Evolutionary conservation across 37 sponge, comb jelly and placozoan species (phyloP).

Genomic region (Aphrocallistes beatrix): DNA sequence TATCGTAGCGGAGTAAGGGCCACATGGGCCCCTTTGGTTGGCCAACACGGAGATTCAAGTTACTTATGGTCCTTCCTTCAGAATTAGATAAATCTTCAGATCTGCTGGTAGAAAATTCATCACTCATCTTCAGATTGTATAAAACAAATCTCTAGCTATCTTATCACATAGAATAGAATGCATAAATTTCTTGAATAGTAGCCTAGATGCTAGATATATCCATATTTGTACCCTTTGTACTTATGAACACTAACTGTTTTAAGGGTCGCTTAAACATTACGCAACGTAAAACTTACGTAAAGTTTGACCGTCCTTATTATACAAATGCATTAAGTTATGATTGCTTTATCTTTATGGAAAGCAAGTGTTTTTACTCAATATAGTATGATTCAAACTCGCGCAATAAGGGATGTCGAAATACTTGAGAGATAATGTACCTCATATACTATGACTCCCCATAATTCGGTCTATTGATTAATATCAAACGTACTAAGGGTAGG

Average conservation of each 20-base stretch:
- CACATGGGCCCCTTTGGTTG: not conserved
- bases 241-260: not conserved
- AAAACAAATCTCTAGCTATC: not conserved
- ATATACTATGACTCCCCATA: too few species aligned
- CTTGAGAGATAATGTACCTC: too few species aligned
- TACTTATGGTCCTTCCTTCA: not conserved
- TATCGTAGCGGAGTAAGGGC: not conserved
- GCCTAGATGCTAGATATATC: not conserved
- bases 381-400: too few species aligned
- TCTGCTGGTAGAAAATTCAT: not conserved
- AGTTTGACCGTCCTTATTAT: too few species aligned
- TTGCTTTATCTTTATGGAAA: too few species aligned
- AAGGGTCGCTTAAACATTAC: too few species aligned
- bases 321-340: too few species aligned
- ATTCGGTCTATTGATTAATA: too few species aligned
- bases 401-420: too few species aligned
- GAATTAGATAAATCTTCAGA: not conserved
- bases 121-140: not conserved
- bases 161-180: not conserved
- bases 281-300: too few species aligned
- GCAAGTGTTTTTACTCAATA: too few species aligned
- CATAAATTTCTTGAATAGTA: not conserved
- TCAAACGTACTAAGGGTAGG: too few species aligned
- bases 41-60: constrained; percentile 13
- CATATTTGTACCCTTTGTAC: not conserved